A percentile compares a stretch with the other conserved stretches of the same genome.
These are phyloP conservation scores for Stegana nigrithorax DNA, from an alignment of 2,888 invertebrate genomes.

Conservation along the genomic window DNA sequence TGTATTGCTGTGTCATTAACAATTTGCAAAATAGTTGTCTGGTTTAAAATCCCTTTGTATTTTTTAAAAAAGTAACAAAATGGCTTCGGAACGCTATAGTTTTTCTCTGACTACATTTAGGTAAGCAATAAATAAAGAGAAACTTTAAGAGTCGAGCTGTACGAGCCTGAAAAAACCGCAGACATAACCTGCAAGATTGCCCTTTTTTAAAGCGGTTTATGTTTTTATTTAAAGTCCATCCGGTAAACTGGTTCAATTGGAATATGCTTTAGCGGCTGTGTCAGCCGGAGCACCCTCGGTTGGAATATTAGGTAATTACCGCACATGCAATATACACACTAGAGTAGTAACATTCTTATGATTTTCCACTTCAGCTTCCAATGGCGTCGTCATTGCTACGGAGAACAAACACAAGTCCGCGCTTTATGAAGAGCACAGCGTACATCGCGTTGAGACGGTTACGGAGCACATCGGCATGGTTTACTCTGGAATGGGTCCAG, in stretches of 20 bases:
- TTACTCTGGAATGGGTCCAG: conserved; percentile 96
- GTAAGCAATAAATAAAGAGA: conserved; percentile 65
- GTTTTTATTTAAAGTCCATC: conserved; percentile 83
- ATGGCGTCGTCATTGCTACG: conserved; percentile 98
- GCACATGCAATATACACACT: background rate
- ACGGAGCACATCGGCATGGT: conserved; percentile 97
- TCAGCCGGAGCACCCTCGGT: conserved; percentile 98
- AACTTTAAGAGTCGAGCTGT: conserved; percentile 16
- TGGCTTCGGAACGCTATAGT: conserved; percentile 96
- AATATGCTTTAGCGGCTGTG: conserved; percentile 99
- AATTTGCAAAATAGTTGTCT: conserved; percentile 33
- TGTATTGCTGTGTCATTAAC: conserved; percentile 61
- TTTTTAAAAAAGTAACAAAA: conserved; percentile 58
- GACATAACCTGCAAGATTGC: conserved; percentile 51
- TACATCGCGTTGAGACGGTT: conserved; percentile 96
- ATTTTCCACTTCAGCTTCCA: conserved; percentile 81
- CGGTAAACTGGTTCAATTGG: conserved; percentile 98
- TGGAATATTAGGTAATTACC: conserved; percentile 88
- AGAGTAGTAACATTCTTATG: background rate
- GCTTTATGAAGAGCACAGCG: conserved; percentile 95
- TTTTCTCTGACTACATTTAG: conserved; percentile 88
- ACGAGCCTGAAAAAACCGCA: background rate
- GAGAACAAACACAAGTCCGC: conserved; percentile 99
- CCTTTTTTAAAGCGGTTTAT: conserved; percentile 42
- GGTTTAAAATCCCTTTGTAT: conserved; percentile 39